Evolutionary conservation across 2,888 invertebrate genomes (phyloP), one percentile per base, ranked within the genome.

Genomic region (Rhagium mordax): DNA sequence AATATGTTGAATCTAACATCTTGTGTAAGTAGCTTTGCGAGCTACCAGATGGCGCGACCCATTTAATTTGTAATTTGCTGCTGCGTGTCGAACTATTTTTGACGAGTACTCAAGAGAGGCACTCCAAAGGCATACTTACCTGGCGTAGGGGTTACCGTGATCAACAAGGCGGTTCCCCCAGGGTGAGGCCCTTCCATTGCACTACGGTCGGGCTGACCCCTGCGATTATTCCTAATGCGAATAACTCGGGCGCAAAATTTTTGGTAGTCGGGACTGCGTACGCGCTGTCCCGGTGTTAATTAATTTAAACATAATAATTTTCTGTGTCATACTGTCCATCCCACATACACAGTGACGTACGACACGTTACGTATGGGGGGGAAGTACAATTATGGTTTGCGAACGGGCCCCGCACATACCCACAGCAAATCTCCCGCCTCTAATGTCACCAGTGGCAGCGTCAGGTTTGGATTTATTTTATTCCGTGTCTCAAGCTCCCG

Each of bases 221-320:
- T 92, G 93, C 92, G 92, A 92, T 91, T 92, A 90, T 89, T 90
- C 91, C 92, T 91, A 92, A 92, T 91, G 92, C 89, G 92, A 91
- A 90, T 91, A 91, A 91, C 91, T 92, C 92, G 92, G 91, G 90
- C 90, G 92, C 91, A 90, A 85, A 90, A 91, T 91, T 91, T 91
- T 91, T 91, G 91, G 88, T 90, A 91, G 91, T 90, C 90, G 90
- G 91, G 91, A 90, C 90, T 91, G 90, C 90, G 90, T 91, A 86
- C 90, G 90, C 90, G 90, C 90, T 90, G 89, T 89, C 90, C 88
- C 87, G 60, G 60, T 60, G 60, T 55, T 24, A 6, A 16, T 18
- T 16, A 49, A 49, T 49, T 49, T 3, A 49, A 49, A 49, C 49
- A 49, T 18, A 49, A 49, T 16, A n/a, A n/a, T n/a, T n/a, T n/a